Percentiles rank a stretch among this genome's conserved stretches.
phyloP scores from a whole-genome alignment of 2,797 vertebrate genomes.

The Haliaeetus albicilla region DNA sequence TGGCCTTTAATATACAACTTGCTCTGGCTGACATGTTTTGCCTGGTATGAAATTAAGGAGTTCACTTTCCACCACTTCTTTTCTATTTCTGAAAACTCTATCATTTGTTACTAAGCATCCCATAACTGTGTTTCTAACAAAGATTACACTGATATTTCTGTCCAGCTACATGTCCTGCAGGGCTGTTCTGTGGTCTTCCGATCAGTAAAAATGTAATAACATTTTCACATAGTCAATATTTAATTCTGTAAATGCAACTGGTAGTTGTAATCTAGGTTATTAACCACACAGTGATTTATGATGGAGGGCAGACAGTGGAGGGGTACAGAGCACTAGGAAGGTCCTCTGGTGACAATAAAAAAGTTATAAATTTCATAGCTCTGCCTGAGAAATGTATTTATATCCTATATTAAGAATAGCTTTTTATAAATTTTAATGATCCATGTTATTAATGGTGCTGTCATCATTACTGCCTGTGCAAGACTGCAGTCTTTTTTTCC shows the following conservation, averaged over 20 bases:
- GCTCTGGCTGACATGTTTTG: neutral
- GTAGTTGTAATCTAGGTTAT: slow-evolving; percentile 85
- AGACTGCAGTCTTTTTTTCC: slow-evolving; percentile 58
- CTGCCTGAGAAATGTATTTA: slow-evolving; percentile 84
- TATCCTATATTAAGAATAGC: slow-evolving; percentile 86
- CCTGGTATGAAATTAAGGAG: slow-evolving; percentile 49
- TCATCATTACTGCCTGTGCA: slow-evolving; percentile 71
- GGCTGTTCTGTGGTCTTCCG: slow-evolving; percentile 69
- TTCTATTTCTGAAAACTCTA: slow-evolving; percentile 24
- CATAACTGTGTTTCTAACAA: slow-evolving; percentile 69
- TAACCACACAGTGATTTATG: slow-evolving; percentile 87
- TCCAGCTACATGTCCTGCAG: slow-evolving; percentile 74
- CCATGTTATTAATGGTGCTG: slow-evolving; percentile 87
- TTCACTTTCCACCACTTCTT: slow-evolving; percentile 1
- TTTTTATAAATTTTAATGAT: slow-evolving; percentile 93
- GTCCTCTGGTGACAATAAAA: slow-evolving; percentile 85
- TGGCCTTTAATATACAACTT: neutral
- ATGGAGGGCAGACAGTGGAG: slow-evolving; percentile 72
- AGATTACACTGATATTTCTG: slow-evolving; percentile 80
- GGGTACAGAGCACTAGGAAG: slow-evolving; percentile 70
- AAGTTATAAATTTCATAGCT: slow-evolving; percentile 86
- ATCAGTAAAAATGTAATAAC: slow-evolving; percentile 84
- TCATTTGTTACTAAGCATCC: slow-evolving; percentile 48
- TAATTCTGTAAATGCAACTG: slow-evolving; percentile 91
- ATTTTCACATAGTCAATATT: slow-evolving; percentile 89